Base-by-base conservation (phyloP, 2,888 invertebrate genomes). In the Ochropleura plecta region DNA sequence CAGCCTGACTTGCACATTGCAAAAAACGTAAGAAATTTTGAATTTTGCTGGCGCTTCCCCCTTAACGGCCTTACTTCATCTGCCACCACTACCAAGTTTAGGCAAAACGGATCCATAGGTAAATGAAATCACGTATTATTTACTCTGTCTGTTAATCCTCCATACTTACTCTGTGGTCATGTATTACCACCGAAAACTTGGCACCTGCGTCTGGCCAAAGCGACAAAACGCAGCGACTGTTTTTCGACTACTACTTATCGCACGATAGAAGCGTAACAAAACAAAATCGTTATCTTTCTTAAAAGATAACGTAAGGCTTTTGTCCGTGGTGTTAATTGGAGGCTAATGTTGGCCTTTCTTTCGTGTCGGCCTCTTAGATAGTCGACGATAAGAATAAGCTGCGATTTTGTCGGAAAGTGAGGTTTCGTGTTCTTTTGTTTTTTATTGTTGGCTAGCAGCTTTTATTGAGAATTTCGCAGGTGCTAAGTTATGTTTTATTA, bases 311-410 rank as follows among this genome's bases (percentile, higher is more conserved):
- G 62, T 70, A 72, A 83, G 84, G 83, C 87, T 89, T 90, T 91
- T 81, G 84, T 86, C 89, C 79, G 85, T 87, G 88, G 92, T 93
- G 94, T 94, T 95, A 95, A 95, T 95, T 95, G 91, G 90, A 87
- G 86, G 86, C 89, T 91, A 91, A 91, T 91, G 90, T 86, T 84
- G 78, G 81, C 79, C 82, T 89, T 86, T 88, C 88, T 88, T 90
- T 89, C 88, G 85, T 88, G 87, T 75, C 53, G 53, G 68, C 68
- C 67, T 66, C 46, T 70, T 84, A 88, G 90, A 90, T 90, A 83
- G 83, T 81, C 78, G 76, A 70, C 89, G 90, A 91, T 91, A 87
- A 82, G 82, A 87, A 84, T 90, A 89, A 85, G 77, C 70, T 69
- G 80, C 76, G 79, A 85, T 89, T 88, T 85, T 84, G 76, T 77